Conservation (phyloP, 2,888 invertebrate species). For the Ditula angustiorana region DNA sequence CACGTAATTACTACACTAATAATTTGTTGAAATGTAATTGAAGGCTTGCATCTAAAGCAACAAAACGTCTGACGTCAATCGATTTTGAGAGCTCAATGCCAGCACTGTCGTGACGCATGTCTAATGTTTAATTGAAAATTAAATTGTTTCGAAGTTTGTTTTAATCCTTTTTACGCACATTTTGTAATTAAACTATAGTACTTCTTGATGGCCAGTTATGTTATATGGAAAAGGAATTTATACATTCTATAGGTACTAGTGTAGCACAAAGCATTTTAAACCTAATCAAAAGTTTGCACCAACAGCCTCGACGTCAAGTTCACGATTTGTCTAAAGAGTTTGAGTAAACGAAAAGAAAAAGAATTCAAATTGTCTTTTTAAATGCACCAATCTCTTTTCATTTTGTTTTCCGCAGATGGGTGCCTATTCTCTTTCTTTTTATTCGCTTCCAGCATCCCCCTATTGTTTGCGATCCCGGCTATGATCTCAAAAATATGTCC, state of each 20-base stretch:
- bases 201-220: conserved; percentile 3
- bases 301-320: background rate
- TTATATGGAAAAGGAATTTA: background rate
- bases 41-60: conserved; percentile 38
- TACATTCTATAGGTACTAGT: too few species aligned
- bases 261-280: too few species aligned
- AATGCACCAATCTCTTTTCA: conserved; percentile 6
- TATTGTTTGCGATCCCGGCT: conserved; percentile 17
- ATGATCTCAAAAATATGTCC: conserved; percentile 12
- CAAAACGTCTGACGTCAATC: conserved; percentile 39
- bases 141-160: conserved; percentile 12
- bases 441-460: conserved; percentile 9
- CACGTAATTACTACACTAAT: conserved; percentile 38
- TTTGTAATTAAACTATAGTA: conserved; percentile 1
- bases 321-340: background rate
- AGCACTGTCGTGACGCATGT: conserved; percentile 28
- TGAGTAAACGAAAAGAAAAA: background rate
- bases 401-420: conserved; percentile 11
- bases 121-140: conserved; percentile 36
- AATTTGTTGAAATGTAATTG: conserved; percentile 39
- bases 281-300: background rate
- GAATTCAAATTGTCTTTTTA: conserved; percentile 11
- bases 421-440: conserved; percentile 6
- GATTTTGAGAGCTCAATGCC: conserved; percentile 39
- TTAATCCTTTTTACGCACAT: conserved; percentile 8